Base-by-base conservation (phyloP, 2,797 vertebrate genomes). In the Takifugu ocellatus region DNA sequence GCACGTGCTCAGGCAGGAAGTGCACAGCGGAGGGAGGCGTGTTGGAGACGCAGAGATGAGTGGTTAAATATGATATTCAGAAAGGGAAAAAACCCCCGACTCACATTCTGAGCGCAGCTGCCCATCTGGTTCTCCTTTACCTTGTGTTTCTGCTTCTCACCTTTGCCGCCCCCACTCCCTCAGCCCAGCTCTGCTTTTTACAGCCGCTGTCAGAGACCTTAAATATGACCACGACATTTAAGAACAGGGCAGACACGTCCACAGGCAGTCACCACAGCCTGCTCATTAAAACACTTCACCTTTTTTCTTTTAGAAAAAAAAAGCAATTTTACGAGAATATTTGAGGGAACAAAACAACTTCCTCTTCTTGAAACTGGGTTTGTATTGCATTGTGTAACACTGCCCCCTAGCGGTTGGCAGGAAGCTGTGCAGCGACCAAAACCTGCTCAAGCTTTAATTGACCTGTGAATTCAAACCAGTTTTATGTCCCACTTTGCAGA, bases 351-450 rank as follows among this genome's bases (percentile, higher is more conserved):
- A 45, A 45, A 45, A 15, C 43, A 61, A 5, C 15, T 45, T 36
- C 49, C 15, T 36, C 1, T 3, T 16, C 6, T 8, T 56, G 51
- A 27, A 24, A 29, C 51, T 43, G 6, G 10, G 11, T 25, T 27
- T 53, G n/a, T 7, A 0, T 54, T 78, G n/a, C 6, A 0, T 54
- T 78, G n/a, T 39, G 25, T 49, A 85, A 84, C 77, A 87, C 63
- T 87, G 83, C 75, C 86, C 83, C 74, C 89, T 83, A 76, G 78
- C 83, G 87, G 80, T 56, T n/a, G 1, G 51, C 47, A 15, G 2
- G 0, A n/a, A 61, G n/a, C 57, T 76, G 4, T 66, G 62, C 83
- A 68, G 15, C 17, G 15, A 43, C 5, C 9, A 24, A 5, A 54
- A 14, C 7, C 1, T 5, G 5, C 48, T 12, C 14, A 12, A 3